Conservation (phyloP, 53 echinoderm and acorn worm species). For the Echinometra lucunter region DNA sequence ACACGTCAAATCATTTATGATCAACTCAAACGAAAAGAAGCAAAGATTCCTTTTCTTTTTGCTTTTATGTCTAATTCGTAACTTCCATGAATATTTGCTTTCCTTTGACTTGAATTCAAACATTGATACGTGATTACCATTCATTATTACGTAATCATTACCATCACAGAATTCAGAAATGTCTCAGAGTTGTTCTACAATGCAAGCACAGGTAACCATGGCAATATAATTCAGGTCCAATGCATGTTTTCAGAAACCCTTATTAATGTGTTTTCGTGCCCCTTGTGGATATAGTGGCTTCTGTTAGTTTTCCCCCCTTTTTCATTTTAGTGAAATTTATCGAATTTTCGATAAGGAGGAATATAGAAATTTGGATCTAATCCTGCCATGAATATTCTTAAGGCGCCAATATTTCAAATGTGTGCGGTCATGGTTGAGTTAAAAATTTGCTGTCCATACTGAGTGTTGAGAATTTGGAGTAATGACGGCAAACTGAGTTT, state of each 20-base stretch:
- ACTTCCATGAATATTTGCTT: neutral
- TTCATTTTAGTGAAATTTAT: neutral
- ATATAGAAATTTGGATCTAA: too few species aligned
- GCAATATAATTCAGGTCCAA: neutral
- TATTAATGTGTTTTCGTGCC: slow-evolving; percentile 20
- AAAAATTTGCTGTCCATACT: too few species aligned
- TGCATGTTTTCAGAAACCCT: slow-evolving; percentile 23
- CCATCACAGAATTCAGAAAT: slow-evolving; percentile 53
- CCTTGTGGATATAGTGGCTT: slow-evolving; percentile 7
- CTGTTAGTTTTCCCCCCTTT: neutral
- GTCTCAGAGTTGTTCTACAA: slow-evolving; percentile 60
- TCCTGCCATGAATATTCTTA: too few species aligned
- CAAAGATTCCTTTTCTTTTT: too few species aligned
- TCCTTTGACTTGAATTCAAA: neutral
- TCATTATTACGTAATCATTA: neutral
- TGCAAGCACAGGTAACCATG: slow-evolving; percentile 65
- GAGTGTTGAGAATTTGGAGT: too few species aligned
- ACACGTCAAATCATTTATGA: too few species aligned
- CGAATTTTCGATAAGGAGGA: neutral
- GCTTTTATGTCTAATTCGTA: too few species aligned
- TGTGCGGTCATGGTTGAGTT: too few species aligned
- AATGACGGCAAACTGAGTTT: too few species aligned
- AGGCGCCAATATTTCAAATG: too few species aligned
- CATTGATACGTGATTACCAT: slow-evolving; percentile 5
- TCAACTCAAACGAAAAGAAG: too few species aligned